Conservation (phyloP, 2,888 invertebrate species). For the Synanthedon formicaeformis region DNA sequence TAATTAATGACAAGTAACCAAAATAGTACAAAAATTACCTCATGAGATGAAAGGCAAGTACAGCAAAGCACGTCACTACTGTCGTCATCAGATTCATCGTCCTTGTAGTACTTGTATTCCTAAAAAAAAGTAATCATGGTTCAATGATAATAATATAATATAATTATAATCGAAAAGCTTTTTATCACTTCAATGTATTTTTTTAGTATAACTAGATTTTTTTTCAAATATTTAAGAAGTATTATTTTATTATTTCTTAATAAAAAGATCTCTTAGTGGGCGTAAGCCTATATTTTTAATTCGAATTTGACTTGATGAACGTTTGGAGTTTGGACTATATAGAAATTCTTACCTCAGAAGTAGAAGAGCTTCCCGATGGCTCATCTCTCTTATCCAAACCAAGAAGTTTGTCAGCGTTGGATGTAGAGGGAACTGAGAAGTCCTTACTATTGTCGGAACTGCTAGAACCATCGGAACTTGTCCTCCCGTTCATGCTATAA, state of each 20-base stretch:
- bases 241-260: too few species aligned
- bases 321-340: too few species aligned
- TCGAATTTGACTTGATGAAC: too few species aligned
- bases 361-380: slow-evolving; percentile 6
- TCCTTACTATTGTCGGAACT: slow-evolving; percentile 49
- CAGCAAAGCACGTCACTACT: slow-evolving; percentile 48
- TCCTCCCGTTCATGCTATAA: slow-evolving; percentile 38
- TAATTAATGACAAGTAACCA: too few species aligned
- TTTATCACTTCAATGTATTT: too few species aligned
- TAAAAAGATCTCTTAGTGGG: too few species aligned
- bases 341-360: too few species aligned
- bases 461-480: slow-evolving; percentile 53
- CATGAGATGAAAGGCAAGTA: slow-evolving; percentile 57
- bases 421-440: slow-evolving; percentile 52
- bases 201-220: too few species aligned
- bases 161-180: too few species aligned
- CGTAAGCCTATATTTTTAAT: too few species aligned
- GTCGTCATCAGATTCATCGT: slow-evolving; percentile 59
- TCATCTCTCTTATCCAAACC: slow-evolving; percentile 41
- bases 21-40: slow-evolving; percentile 21
- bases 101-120: slow-evolving; percentile 33
- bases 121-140: background rate
- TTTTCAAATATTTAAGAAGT: too few species aligned
- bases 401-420: slow-evolving; percentile 53
- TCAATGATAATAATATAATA: too few species aligned